Evolutionary conservation across 2,797 vertebrate species (phyloP).

Genomic region (Poeciliopsis infans): DNA sequence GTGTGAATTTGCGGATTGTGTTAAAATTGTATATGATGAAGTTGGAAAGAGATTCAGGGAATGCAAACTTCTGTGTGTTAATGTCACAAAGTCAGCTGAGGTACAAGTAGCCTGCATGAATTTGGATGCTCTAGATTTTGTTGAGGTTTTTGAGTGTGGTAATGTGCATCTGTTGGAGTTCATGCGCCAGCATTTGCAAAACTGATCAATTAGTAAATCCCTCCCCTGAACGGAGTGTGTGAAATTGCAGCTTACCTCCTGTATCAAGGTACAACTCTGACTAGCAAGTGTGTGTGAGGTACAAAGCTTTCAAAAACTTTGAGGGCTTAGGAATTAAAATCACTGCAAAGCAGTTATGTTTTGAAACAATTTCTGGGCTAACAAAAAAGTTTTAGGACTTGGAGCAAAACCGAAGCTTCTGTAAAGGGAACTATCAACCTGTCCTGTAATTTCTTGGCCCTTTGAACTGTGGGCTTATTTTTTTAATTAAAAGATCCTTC

Average conservation of each 20-base stretch:
- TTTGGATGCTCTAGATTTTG: slow-evolving; percentile 9
- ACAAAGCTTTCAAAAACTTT: not conserved
- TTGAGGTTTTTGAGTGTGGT: not conserved
- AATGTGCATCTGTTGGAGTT: slow-evolving; percentile 4
- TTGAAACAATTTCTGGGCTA: not conserved
- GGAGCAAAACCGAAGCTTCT: not conserved
- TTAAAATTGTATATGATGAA: slow-evolving; percentile 12
- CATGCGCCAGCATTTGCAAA: slow-evolving; percentile 12
- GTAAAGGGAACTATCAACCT: not conserved
- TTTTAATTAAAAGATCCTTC: slow-evolving; percentile 1
- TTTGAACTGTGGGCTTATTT: not conserved
- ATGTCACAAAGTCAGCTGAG: slow-evolving; percentile 20
- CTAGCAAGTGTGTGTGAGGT: not conserved
- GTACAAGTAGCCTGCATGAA: not conserved
- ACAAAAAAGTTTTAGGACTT: not conserved
- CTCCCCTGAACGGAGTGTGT: not conserved
- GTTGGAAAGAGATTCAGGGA: not conserved
- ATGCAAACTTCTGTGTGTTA: slow-evolving; percentile 27
- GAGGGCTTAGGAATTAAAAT: not conserved
- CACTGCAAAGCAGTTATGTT: not conserved
- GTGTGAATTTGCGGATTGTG: slow-evolving; percentile 30
- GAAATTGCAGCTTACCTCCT: slow-evolving; percentile 8
- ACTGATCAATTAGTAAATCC: slow-evolving; percentile 9
- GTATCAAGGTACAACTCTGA: slow-evolving; percentile 13
- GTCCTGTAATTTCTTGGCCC: not conserved